Evolutionary conservation across 2,888 invertebrate genomes (phyloP).

Genomic region (Cephus sareptanus): DNA sequence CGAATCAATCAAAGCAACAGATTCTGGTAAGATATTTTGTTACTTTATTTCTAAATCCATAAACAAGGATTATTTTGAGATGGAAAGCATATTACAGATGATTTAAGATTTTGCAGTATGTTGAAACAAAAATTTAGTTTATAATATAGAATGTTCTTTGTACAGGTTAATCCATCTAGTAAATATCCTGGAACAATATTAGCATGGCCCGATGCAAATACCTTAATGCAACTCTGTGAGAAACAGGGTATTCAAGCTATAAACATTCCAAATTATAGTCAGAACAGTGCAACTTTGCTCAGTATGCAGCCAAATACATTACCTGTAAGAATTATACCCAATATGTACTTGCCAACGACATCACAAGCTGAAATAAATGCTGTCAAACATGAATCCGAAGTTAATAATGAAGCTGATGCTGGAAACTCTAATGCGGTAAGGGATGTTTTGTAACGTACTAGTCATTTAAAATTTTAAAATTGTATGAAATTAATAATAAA

Average conservation of each 20-base stretch:
- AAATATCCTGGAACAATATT: constrained; percentile 56
- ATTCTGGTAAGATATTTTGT: constrained; percentile 35
- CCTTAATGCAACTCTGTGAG: constrained; percentile 57
- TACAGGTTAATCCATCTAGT: constrained; percentile 49
- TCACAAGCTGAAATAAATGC: constrained; percentile 42
- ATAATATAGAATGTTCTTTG: neutral
- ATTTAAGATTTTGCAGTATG: neutral
- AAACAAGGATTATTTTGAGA: neutral
- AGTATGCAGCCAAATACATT: constrained; percentile 52
- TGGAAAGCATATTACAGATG: neutral
- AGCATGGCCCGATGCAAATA: constrained; percentile 57
- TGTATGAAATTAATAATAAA: neutral
- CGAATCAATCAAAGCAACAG: constrained; percentile 49
- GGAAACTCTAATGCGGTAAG: constrained; percentile 38
- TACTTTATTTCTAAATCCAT: neutral
- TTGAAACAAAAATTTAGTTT: neutral
- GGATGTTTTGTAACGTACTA: neutral
- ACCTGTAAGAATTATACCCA: constrained; percentile 56
- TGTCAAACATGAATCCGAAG: constrained; percentile 39
- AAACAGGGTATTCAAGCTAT: constrained; percentile 57
- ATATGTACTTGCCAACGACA: constrained; percentile 49
- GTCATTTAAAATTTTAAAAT: neutral
- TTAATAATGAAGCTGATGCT: constrained; percentile 37
- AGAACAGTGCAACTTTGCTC: constrained; percentile 53
- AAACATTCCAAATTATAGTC: constrained; percentile 61